Evolutionary conservation across 2,888 invertebrate species (phyloP), one percentile per base, ranked within the genome.

Genomic region (Xanthia icteritia): DNA sequence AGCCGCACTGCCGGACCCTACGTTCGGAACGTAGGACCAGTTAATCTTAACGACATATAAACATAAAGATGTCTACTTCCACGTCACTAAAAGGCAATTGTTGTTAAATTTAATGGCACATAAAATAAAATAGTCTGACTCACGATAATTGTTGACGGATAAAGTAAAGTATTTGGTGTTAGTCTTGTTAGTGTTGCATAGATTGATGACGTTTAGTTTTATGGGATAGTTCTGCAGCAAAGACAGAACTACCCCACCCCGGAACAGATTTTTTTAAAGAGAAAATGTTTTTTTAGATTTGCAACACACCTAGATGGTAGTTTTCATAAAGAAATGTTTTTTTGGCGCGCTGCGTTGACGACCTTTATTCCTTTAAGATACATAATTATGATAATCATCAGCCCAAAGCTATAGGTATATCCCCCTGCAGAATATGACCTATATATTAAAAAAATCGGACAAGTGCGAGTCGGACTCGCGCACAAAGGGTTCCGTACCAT

Each of bases 91-190:
- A 94, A 95, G 92, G 92, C 92, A 93, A 95, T 96, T 95, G 95
- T 96, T 95, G 95, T 96, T 96, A 96, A 96, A 96, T 94, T 95
- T 96, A 93, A 96, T 94, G 94, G 90, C 83, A 84, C 94, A 94
- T 95, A 93, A 96, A 96, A 95, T 94, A 94, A 94, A 95, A 94
- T 91, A 90, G 91, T 88, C 88, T 89, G 92, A 92, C 89, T 93
- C 93, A 92, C 85, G 91, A 90, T 94, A 93, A 94, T 94, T 93
- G 90, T 91, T 90, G 90, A 92, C 84, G 87, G 87, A 88, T 90
- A 87, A 89, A 85, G 78, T 86, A 79, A 90, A 85, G 78, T 87
- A 82, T 89, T 85, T 74, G 72, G 82, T 86, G 73, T 79, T 84
- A 86, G 66, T 84, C 76, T 77, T 45, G 76, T 86, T 81, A 76